These are phyloP conservation scores for Scaeva pyrastri DNA, from an alignment of 2,888 invertebrate species.

Conservation along the genomic window DNA sequence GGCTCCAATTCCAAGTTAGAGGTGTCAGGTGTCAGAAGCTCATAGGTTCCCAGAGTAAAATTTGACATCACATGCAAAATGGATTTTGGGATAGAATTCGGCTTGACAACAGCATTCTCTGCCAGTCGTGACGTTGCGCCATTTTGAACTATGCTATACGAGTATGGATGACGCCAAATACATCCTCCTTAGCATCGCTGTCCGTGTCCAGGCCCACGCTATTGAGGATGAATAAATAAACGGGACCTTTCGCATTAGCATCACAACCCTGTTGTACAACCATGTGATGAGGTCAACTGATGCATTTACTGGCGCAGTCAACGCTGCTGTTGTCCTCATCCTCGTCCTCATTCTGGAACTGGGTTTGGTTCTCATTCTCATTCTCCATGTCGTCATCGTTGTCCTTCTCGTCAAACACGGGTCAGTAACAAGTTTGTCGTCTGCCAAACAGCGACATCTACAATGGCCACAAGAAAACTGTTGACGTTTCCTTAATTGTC, in stretches of 20 bases:
- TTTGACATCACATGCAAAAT: slow-evolving; percentile 5
- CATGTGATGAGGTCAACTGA: slow-evolving; percentile 43
- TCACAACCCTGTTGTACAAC: slow-evolving; percentile 42
- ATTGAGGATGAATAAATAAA: slow-evolving; percentile 28
- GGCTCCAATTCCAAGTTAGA: slow-evolving; percentile 23
- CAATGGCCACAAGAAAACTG: slow-evolving; percentile 67
- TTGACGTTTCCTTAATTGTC: slow-evolving; percentile 85
- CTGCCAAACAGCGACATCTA: slow-evolving; percentile 48
- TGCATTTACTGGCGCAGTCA: background rate
- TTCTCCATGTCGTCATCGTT: background rate
- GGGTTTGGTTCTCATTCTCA: background rate
- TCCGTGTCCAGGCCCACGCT: background rate
- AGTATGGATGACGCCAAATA: background rate
- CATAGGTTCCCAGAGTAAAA: background rate
- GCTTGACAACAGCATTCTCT: background rate
- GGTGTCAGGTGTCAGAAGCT: slow-evolving; percentile 8
- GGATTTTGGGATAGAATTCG: background rate
- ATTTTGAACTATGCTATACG: slow-evolving; percentile 18
- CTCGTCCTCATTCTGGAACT: too few relatives aligned
- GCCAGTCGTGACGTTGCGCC: background rate
- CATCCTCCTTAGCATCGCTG: too few relatives aligned
- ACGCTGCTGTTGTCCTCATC: background rate
- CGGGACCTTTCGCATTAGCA: slow-evolving; percentile 2
- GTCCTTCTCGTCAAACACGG: slow-evolving; percentile 4
- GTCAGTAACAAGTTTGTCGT: slow-evolving; percentile 29